phyloP scores from a whole-genome alignment of 2,888 invertebrate genomes.

The Microplitis manilae region DNA sequence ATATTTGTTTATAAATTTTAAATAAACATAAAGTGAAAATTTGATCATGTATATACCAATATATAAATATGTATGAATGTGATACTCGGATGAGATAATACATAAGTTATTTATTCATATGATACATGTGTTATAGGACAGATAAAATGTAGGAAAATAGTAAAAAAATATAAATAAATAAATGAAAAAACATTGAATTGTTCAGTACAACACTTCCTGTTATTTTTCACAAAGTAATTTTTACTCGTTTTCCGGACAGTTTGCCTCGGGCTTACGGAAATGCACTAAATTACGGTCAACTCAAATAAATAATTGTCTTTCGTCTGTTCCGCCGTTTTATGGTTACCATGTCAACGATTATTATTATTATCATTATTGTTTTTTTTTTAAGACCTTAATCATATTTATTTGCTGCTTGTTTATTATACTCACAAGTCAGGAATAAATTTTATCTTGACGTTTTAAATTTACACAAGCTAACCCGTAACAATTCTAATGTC shows the following conservation, averaged over 20 bases:
- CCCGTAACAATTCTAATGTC: too few species aligned
- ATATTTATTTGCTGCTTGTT: neutral
- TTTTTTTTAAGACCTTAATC: constrained; percentile 16
- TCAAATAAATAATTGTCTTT: constrained; percentile 40
- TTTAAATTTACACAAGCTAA: too few species aligned
- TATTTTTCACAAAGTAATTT: constrained; percentile 58
- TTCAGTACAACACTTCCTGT: constrained; percentile 31
- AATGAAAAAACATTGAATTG: constrained; percentile 32
- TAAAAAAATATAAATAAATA: constrained; percentile 1
- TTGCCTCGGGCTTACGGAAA: constrained; percentile 59
- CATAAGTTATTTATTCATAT: constrained; percentile 25
- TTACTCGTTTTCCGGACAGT: constrained; percentile 68
- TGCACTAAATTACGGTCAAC: constrained; percentile 61
- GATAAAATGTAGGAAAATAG: neutral
- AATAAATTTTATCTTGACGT: too few species aligned
- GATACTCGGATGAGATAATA: constrained; percentile 3
- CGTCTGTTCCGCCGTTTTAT: constrained; percentile 32
- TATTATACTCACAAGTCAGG: neutral
- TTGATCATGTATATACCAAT: constrained; percentile 1
- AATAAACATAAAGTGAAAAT: constrained; percentile 2
- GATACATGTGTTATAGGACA: constrained; percentile 24
- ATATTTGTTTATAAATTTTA: neutral
- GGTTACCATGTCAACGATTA: constrained; percentile 14
- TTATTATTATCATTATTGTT: neutral
- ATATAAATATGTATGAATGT: constrained; percentile 6